Evolutionary conservation across 1,140 invertebrate genomes (phyloP), one percentile per base, ranked within the genome.

Genomic region (Aleiodes sp.): DNA sequence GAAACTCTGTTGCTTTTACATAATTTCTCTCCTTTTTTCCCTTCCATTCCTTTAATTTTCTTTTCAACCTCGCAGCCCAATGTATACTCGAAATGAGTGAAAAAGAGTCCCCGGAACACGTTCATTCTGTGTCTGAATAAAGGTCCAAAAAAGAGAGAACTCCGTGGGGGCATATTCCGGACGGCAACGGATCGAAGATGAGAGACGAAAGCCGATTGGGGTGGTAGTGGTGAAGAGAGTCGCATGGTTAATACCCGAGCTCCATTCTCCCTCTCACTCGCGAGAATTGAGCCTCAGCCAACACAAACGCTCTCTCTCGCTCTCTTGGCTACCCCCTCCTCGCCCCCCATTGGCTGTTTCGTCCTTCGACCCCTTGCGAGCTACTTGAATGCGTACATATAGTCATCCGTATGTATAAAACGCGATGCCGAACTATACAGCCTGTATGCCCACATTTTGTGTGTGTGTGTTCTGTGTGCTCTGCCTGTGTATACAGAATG

Each of bases 131-230:
- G 14, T 12, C 46, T 16, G 46, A 24, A 24, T 52, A 24, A 24
- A 52, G 46, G 46, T 52, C 46, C 46, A 16, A 43, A 43, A 43
- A 52, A 24, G 19, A 24, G 46, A 52, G 46, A 52, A 7, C 19
- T 2, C 16, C 6, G 43, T n/a, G 62, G 62, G 62, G 39, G 12
- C 31, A 46, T 57, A 57, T 59, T 66, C 46, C 52, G 56, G 33
- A 35, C 46, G 46, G 46, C 19, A 66, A 26, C 52, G 65, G 65
- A 66, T 66, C 65, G 65, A 66, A 66, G 65, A 37, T 33, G 43
- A 56, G 46, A 52, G 33, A 66, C 39, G 4, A 26, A 46, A 63
- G 61, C 33, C 21, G 33, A 37, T 35, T 26, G 35, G 61, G 35
- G 61, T 26, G 37, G 24, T 26, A 33, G 46, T 16, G 31, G 56